Evolutionary conservation across 1,140 invertebrate genomes (phyloP).

Genomic region (Hormaphis cornu): DNA sequence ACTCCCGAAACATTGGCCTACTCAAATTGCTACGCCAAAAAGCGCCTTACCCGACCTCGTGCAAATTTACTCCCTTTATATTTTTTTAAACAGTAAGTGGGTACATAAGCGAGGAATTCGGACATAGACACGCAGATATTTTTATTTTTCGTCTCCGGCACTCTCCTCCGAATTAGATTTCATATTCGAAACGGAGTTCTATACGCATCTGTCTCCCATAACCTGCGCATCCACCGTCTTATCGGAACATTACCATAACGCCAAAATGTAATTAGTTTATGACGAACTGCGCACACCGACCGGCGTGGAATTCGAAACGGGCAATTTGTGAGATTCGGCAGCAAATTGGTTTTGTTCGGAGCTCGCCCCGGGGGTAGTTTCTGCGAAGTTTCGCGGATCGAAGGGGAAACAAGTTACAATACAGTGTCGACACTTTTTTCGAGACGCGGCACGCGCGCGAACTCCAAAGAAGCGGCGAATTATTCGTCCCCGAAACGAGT

Average conservation of each 20-base stretch:
- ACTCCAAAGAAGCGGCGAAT: neutral
- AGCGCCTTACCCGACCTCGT: too few species aligned
- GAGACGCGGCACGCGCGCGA: neutral
- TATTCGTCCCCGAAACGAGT: neutral
- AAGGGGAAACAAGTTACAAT: slow-evolving; percentile 29
- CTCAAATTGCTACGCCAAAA: too few species aligned
- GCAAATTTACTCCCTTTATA: too few species aligned
- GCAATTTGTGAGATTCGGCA: slow-evolving; percentile 27
- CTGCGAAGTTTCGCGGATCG: slow-evolving; percentile 4
- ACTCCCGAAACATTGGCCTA: too few species aligned
- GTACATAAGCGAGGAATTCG: neutral
- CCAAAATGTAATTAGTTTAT: slow-evolving; percentile 11
- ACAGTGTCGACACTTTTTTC: slow-evolving; percentile 26
- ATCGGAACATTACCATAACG: slow-evolving; percentile 13
- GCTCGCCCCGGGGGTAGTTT: slow-evolving; percentile 11
- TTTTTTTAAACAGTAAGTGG: too few species aligned
- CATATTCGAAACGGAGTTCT: neutral
- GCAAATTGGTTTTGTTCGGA: slow-evolving; percentile 20
- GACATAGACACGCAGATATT: neutral
- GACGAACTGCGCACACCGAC: too few species aligned
- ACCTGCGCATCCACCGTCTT: neutral
- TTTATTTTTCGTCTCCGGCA: neutral
- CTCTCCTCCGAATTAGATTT: neutral
- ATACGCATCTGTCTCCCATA: neutral
- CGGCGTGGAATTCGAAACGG: neutral